Base-by-base conservation (phyloP, 2,888 invertebrate genomes). In the Ptychoptera albimana region DNA sequence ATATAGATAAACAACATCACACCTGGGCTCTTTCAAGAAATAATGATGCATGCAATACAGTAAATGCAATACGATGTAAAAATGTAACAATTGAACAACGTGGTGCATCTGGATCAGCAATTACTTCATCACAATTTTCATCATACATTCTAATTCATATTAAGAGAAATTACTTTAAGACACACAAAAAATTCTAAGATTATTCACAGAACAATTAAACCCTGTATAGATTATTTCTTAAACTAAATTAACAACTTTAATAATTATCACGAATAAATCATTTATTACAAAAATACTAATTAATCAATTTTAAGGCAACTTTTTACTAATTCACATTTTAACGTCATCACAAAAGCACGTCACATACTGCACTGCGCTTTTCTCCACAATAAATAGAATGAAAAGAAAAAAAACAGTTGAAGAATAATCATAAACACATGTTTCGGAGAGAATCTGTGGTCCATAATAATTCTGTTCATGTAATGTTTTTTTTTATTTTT, bases 21-120 rank as follows among this genome's bases (percentile, higher is more conserved):
- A 45, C 29, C 12, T 23, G 23, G 2, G 48, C 53, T 39, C 52
- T 48, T 48, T 53, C 52, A 32, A 53, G 46, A 50, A 51, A 53
- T 48, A 53, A 50, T n/a, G 52, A 50, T 29, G 53, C 53, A 52
- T 52, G 50, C 38, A 51, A 50, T 37, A 53, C 50, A 35, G 52
- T 53, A 46, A 53, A 53, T 30, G 52, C 52, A 45, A 53, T 50
- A 14, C 53, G 51, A 50, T 53, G 51, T 34, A 53, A 46, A 46
- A 53, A 51, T 4, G 52, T 53, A 46, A 50, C 45, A 42, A 53
- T 53, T 32, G 53, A 53, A 40, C 53, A 53, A 38, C 51, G 49
- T 30, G 52, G 52, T 30, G 48, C 48, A 38, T 40, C 49, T 44
- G 51, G 51, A 49, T 52, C 49, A 14, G 15, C 13, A 12, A 35